A percentile compares a stretch with the other conserved stretches of the same genome.
phyloP scores from a whole-genome alignment of 2,797 vertebrate genomes.

The Girardinus metallicus region DNA sequence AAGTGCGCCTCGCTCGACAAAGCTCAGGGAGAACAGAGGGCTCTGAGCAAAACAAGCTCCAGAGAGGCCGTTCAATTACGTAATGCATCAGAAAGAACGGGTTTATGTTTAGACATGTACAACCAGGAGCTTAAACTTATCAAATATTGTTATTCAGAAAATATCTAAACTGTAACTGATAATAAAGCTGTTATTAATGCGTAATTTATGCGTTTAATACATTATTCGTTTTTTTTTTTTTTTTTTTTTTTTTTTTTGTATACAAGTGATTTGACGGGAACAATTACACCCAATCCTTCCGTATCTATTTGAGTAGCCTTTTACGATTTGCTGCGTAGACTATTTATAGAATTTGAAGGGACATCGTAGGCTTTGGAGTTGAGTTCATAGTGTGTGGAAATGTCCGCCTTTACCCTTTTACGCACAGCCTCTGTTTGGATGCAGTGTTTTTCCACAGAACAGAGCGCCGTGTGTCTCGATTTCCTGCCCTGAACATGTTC shows the following conservation, averaged over 20 bases:
- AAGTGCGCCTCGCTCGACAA: constrained; percentile 69
- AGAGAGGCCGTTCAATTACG: constrained; percentile 71
- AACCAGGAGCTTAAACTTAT: not conserved
- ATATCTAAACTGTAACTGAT: too few species aligned
- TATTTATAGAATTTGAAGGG: not conserved
- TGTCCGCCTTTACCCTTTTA: not conserved
- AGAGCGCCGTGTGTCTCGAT: constrained; percentile 20
- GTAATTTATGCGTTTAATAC: not conserved
- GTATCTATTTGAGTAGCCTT: not conserved
- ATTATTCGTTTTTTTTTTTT: not conserved
- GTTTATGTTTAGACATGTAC: constrained; percentile 9
- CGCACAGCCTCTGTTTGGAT: not conserved
- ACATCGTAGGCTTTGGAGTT: not conserved
- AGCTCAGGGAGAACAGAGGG: constrained; percentile 32
- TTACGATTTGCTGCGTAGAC: not conserved
- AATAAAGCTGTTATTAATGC: not conserved
- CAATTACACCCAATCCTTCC: not conserved
- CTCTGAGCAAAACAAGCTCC: constrained; percentile 53
- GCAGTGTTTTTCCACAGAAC: constrained; percentile 17
- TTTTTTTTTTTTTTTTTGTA: not conserved
- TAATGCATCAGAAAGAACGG: constrained; percentile 63
- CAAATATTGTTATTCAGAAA: too few species aligned
- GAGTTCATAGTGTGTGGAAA: not conserved
- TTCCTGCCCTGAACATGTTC: constrained; percentile 61
- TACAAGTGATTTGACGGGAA: not conserved